phyloP scores from a whole-genome alignment of 2,113 vertebrate species.

The Trinectes maculatus region DNA sequence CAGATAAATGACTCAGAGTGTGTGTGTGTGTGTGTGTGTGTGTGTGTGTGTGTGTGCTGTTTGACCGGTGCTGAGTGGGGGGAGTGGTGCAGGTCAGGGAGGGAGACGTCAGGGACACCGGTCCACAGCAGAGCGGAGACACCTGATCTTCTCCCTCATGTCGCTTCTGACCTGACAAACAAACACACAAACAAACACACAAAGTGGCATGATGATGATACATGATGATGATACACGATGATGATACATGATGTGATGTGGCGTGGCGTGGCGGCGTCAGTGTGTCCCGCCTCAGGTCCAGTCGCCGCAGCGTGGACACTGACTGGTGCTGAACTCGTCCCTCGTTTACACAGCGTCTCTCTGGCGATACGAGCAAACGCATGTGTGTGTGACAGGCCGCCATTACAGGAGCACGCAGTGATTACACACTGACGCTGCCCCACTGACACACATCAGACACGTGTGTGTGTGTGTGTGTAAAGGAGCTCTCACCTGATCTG shows the following conservation, averaged over 20 bases:
- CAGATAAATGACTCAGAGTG: background rate
- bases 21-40: no score
- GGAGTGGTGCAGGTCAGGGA: constrained; percentile 28
- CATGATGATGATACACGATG: no score
- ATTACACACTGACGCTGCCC: constrained; percentile 47
- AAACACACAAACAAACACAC: no score
- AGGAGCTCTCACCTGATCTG: background rate
- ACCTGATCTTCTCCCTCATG: no score
- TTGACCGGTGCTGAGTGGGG: constrained; percentile 30
- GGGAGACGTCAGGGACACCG: background rate
- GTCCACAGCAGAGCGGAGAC: no score
- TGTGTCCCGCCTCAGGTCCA: no score
- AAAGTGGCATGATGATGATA: no score
- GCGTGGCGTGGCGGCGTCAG: no score
- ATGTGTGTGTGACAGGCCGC: constrained; percentile 27
- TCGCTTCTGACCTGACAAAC: no score
- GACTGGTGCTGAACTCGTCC: no score
- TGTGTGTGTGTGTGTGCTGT: constrained; percentile 8
- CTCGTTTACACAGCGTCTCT: background rate
- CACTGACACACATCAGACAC: constrained; percentile 46
- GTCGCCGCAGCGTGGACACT: no score
- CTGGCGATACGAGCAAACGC: constrained; percentile 7
- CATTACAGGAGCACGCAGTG: constrained; percentile 59
- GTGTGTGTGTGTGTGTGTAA: background rate
- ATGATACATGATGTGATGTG: no score